Conservation (phyloP, 2,797 vertebrate genomes). For the Enoplosus armatus region DNA sequence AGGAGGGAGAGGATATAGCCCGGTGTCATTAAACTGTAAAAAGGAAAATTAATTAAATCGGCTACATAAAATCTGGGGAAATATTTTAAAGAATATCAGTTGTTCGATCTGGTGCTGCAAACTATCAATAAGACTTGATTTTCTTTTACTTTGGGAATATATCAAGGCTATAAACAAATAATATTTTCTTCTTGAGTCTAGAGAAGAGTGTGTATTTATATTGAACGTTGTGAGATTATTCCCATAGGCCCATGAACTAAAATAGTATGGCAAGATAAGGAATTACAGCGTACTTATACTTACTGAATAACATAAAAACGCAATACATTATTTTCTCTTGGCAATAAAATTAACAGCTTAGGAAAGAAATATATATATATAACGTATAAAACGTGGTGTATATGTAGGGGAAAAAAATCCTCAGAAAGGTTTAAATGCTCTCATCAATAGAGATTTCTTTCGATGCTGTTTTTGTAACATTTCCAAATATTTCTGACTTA, state of each 20-base stretch:
- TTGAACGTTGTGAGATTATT: conserved; percentile 5
- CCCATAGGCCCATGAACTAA: not conserved
- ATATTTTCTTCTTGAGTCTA: not conserved
- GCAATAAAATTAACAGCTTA: not conserved
- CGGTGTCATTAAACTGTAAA: conserved; percentile 3
- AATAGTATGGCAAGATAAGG: not conserved
- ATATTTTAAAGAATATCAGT: not conserved
- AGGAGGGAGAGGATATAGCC: not conserved
- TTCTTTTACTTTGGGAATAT: conserved; percentile 1
- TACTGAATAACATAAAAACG: not conserved
- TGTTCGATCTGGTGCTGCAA: conserved; percentile 7
- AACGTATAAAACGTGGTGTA: not conserved
- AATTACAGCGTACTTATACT: not conserved
- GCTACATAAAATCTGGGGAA: conserved; percentile 14
- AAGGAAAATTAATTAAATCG: conserved; percentile 16
- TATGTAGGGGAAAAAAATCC: too few species aligned
- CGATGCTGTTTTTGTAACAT: not conserved
- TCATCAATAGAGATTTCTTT: not conserved
- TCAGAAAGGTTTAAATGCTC: not conserved
- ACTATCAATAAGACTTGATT: not conserved
- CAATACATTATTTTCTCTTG: not conserved
- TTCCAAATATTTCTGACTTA: conserved; percentile 6
- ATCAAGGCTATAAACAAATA: conserved; percentile 16
- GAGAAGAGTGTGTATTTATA: not conserved
- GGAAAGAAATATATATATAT: not conserved